Base-by-base conservation (phyloP, 2,113 vertebrate species). In the Aphelocoma coerulescens region DNA sequence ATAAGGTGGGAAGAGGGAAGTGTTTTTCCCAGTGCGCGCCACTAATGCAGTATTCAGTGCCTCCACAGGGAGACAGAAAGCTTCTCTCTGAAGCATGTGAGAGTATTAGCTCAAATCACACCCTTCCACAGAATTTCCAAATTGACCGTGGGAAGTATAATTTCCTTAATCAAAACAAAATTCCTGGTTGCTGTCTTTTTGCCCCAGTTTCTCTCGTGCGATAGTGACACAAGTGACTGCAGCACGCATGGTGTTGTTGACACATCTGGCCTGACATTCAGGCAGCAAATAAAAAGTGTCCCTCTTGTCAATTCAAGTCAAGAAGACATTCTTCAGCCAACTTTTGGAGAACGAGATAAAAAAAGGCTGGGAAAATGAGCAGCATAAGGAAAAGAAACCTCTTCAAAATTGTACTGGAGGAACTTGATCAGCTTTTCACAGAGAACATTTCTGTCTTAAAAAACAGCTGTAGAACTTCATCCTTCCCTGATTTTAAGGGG, bases 101-200 rank as follows among this genome's bases (percentile, higher is more conserved):
- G 54, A 39, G 16, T 81, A 78, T 90, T 87, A 71, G 72, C 88
- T 84, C 67, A 86, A 95, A 92, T 96, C 73, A 71, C 44, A 71
- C 22, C 90, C 72, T 88, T 79, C 63, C 52, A 41, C n/a, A 63
- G 68, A 67, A 67, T 65, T 75, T 91, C 63, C 39, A 27, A 87
- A 91, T 52, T 91, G 90, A 57, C 92, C 12, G 27, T 74, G 65
- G 65, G 83, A 94, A 93, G 75, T 41, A 52, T 83, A 11, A 14
- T 94, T 95, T 76, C 33, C 82, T 72, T 72, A 73, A 94, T 77
- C 52, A 73, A 89, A 95, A 88, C 78, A 94, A 83, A 94, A 87
- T 74, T 87, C 55, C 16, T 37, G 26, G 37, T 9, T 91, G 48
- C 79, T 59, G 35, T 65, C 43, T 91, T 95, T 92, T 76, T 87